phyloP scores from a whole-genome alignment of 2,113 vertebrate genomes.

The Callithrix jacchus region DNA sequence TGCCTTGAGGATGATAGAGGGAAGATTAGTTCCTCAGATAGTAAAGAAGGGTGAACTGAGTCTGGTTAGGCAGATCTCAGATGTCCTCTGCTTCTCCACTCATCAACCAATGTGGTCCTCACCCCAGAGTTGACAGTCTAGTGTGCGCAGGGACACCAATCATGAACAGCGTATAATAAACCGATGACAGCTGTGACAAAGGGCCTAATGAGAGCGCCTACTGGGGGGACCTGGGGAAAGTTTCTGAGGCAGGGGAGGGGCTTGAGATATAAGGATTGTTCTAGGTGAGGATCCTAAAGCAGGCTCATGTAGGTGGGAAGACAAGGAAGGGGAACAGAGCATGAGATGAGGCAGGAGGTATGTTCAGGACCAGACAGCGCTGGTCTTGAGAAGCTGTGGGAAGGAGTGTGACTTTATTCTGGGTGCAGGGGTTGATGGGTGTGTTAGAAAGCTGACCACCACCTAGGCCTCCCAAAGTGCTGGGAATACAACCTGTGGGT shows the following conservation, averaged over 20 bases:
- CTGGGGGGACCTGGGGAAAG: background rate
- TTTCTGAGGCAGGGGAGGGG: background rate
- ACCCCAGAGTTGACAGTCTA: background rate
- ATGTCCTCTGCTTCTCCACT: background rate
- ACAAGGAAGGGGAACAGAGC: background rate
- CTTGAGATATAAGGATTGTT: background rate
- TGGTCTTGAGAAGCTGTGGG: background rate
- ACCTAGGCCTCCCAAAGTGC: too few species aligned
- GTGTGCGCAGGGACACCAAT: background rate
- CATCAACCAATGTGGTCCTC: background rate
- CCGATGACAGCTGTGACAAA: background rate
- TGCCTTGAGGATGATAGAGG: background rate
- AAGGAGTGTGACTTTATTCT: background rate
- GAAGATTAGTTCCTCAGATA: background rate
- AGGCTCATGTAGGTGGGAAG: background rate
- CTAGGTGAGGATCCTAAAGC: background rate
- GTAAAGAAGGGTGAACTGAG: background rate
- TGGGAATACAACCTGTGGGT: too few species aligned
- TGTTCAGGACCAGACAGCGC: background rate
- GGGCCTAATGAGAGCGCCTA: background rate
- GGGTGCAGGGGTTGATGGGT: background rate
- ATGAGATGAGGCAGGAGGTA: background rate
- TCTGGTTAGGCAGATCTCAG: background rate
- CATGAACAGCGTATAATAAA: background rate
- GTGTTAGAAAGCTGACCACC: background rate